These are phyloP conservation scores for Dermochelys coriacea DNA, from an alignment of 2,797 vertebrate genomes.

Conservation along the genomic window DNA sequence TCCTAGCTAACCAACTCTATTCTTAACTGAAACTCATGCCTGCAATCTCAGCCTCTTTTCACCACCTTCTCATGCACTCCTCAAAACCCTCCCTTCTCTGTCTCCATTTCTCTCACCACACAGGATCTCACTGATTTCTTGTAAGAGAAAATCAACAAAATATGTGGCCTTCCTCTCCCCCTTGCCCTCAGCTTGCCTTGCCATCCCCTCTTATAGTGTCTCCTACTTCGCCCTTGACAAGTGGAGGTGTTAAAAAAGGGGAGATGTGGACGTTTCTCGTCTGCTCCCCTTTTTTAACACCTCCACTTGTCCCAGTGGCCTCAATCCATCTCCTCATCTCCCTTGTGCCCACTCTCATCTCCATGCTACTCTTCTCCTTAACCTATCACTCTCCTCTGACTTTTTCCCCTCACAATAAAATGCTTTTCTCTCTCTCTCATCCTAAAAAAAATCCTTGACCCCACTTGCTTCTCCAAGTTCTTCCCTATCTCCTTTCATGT, in stretches of 20 bases:
- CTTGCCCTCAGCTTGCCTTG: background rate
- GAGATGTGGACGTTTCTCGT: background rate
- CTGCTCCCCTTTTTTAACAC: background rate
- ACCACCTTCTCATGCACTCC: background rate
- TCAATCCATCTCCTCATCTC: background rate
- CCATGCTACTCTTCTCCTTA: background rate
- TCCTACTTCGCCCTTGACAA: too few relatives aligned
- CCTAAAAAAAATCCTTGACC: background rate
- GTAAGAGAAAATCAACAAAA: background rate
- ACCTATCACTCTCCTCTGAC: background rate
- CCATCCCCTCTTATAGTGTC: background rate
- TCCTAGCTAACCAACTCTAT: background rate
- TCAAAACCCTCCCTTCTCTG: background rate
- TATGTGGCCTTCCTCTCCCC: background rate
- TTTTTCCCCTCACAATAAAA: background rate
- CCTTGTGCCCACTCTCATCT: background rate
- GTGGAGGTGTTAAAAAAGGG: too few relatives aligned
- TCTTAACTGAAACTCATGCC: background rate
- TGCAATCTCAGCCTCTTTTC: background rate
- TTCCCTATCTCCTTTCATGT: background rate
- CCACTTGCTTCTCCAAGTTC: background rate
- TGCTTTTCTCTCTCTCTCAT: background rate
- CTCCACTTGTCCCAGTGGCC: background rate
- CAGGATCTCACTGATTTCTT: background rate
- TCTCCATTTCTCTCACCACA: background rate